Evolutionary conservation across 2,888 invertebrate species (phyloP).

Genomic region (Rhingia rostrata): DNA sequence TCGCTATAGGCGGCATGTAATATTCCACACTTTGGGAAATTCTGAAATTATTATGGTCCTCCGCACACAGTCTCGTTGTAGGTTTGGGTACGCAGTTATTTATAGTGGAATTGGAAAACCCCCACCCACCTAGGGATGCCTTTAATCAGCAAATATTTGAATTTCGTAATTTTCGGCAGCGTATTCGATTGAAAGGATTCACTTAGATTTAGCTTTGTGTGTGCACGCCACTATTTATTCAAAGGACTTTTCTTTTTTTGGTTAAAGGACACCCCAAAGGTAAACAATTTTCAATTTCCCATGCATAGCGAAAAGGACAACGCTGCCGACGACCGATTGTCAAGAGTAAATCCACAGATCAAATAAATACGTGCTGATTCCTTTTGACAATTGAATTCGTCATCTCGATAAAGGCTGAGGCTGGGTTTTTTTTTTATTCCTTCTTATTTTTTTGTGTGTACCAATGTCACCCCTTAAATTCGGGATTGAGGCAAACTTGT

Average conservation of each 20-base stretch:
- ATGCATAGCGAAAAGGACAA: constrained; percentile 50
- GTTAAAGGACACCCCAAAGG: constrained; percentile 57
- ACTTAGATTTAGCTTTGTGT: background rate
- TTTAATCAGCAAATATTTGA: constrained; percentile 55
- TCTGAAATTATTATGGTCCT: constrained; percentile 30
- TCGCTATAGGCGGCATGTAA: constrained; percentile 61
- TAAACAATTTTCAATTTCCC: constrained; percentile 68
- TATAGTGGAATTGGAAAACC: background rate
- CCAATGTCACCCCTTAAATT: constrained; percentile 51
- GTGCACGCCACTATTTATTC: background rate
- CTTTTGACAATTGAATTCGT: constrained; percentile 57
- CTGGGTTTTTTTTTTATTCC: constrained; percentile 22
- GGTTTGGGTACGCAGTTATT: background rate
- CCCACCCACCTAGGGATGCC: constrained; percentile 5
- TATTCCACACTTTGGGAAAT: constrained; percentile 66
- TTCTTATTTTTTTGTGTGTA: background rate
- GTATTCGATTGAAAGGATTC: constrained; percentile 10
- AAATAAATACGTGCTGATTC: constrained; percentile 63
- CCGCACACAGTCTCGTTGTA: background rate
- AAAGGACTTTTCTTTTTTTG: constrained; percentile 28
- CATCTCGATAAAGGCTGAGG: constrained; percentile 29
- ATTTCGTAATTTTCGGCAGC: constrained; percentile 4
- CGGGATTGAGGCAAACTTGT: background rate
- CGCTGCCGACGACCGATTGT: constrained; percentile 39
- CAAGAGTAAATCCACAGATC: constrained; percentile 64